Conservation (phyloP, 2,113 vertebrate species). For the Gasterosteus nipponicus region DNA sequence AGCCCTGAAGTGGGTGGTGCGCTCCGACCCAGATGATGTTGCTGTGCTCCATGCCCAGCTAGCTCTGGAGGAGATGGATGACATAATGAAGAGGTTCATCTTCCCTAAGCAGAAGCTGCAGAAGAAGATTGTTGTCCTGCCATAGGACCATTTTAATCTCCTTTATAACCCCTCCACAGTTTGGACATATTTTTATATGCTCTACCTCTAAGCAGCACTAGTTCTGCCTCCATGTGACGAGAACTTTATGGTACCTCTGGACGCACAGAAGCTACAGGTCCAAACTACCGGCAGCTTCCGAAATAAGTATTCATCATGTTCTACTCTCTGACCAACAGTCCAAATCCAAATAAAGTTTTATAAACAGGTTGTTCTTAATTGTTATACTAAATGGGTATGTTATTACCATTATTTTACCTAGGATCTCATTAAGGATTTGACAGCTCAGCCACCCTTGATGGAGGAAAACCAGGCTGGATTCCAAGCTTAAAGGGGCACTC, state of each 20-base stretch:
- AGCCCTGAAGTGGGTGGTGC: slow-evolving; percentile 88
- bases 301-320: neutral
- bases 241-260: neutral
- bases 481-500: too few relatives aligned
- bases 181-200: neutral
- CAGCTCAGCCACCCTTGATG: neutral
- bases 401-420: neutral
- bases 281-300: neutral
- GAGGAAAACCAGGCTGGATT: neutral
- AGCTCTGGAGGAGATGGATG: slow-evolving; percentile 90
- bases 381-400: neutral
- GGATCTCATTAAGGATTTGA: neutral
- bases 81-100: slow-evolving; percentile 83
- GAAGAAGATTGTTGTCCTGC: slow-evolving; percentile 94
- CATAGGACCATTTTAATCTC: slow-evolving; percentile 61
- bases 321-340: neutral
- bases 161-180: neutral
- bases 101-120: slow-evolving; percentile 89
- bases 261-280: neutral
- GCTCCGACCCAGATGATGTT: slow-evolving; percentile 80
- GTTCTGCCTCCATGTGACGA: neutral
- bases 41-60: slow-evolving; percentile 89
- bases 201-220: neutral
- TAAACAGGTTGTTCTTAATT: neutral
- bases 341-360: slow-evolving; percentile 16